Evolutionary conservation across 2,797 vertebrate species (phyloP), one percentile per base, ranked within the genome.

Genomic region (Liasis olivaceus): DNA sequence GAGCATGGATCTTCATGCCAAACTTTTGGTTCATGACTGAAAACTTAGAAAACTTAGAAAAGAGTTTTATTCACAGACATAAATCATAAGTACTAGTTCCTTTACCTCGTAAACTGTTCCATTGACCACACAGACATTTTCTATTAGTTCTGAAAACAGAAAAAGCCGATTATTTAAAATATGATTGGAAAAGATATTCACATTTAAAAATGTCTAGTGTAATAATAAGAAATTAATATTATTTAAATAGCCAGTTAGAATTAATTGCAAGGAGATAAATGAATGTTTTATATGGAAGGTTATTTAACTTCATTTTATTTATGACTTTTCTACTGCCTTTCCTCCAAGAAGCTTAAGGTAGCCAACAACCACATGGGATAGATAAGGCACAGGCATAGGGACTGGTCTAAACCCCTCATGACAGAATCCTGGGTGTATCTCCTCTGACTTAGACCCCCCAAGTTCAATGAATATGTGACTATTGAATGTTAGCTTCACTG

Each of bases 71-170:
- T 14, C 28, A 81, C 47, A 87, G 1, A 77, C 22, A 85, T 88
- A 17, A 17, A 85, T 63, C 58, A 15, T 0, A 88, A 90, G 87
- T 0, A 54, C 20, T 59, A 69, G 26, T 60, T 85, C 92, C 91
- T 96, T 98, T 95, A 98, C 98, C 98, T 11, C 51, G 92, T 97
- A 98, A 36, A 96, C 93, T 4, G 92, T 97, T 90, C 91, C 95
- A 24, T 98, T 91, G 64, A 98, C 90, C 87, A 98, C 92, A 94
- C 98, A 99, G 31, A 97, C 95, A 42, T 86, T 84, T 95, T 24
- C 72, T 2, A 97, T 97, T 91, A 81, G 96, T 93, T 90, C 98
- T 97, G 94, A 89, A 95, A 88, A 69, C 60, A 93, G 90, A 92
- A 58, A 14, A 9, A 84, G 5, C 60, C 58, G 93, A 66, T 28